These are phyloP conservation scores for Menidia beryllina DNA, from an alignment of 2,113 vertebrate genomes.

Conservation along the genomic window DNA sequence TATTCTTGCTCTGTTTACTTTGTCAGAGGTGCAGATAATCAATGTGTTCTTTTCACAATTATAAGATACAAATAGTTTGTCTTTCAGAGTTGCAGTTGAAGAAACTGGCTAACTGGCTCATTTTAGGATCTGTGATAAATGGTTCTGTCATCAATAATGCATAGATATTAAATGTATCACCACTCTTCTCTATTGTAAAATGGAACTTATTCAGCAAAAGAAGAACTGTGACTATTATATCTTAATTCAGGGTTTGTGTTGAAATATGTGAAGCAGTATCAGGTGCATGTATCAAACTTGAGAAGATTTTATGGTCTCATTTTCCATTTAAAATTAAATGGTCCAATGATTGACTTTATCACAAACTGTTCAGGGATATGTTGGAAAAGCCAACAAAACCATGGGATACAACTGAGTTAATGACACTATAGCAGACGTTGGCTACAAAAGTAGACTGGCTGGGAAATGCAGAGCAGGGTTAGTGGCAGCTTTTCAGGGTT, in stretches of 20 bases:
- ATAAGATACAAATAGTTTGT: constrained; percentile 2
- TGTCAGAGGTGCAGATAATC: too few species aligned
- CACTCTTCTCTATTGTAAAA: constrained; percentile 25
- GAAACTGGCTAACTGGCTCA: constrained; percentile 12
- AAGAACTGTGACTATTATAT: constrained; percentile 14
- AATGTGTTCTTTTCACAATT: constrained; percentile 40
- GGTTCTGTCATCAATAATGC: constrained; percentile 61
- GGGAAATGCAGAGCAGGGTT: neutral
- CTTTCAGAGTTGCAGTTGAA: constrained; percentile 11
- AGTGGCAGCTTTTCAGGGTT: neutral
- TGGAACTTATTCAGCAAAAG: constrained; percentile 43
- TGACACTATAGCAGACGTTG: neutral
- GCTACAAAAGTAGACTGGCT: constrained; percentile 4
- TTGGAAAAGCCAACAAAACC: neutral
- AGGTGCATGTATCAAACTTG: constrained; percentile 16
- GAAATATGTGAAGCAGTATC: neutral
- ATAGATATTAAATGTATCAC: constrained; percentile 25
- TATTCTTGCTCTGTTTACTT: constrained; percentile 46
- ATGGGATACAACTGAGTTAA: neutral
- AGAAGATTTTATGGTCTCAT: neutral
- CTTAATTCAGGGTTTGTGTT: constrained; percentile 11
- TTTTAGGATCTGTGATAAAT: constrained; percentile 54
- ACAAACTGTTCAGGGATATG: neutral
- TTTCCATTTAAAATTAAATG: constrained; percentile 12
- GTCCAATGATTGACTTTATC: neutral